Evolutionary conservation across 2,888 invertebrate species (phyloP).

Genomic region (Anthoptus insignis): DNA sequence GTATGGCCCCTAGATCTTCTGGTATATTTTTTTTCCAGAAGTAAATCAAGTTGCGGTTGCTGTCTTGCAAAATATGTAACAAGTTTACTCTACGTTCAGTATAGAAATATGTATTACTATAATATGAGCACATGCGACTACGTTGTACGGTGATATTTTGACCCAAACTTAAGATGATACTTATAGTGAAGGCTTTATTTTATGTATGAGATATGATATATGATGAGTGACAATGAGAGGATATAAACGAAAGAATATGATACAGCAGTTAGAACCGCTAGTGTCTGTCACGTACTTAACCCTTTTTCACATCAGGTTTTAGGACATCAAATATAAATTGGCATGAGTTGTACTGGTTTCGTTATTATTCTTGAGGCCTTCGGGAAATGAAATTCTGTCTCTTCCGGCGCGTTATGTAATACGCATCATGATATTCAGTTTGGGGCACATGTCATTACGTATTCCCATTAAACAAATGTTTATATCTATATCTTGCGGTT

Average conservation of each 20-base stretch:
- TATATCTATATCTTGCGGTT: not conserved
- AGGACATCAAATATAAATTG: constrained; percentile 15
- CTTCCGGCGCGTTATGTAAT: not conserved
- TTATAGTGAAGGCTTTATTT: too few relatives aligned
- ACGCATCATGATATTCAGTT: constrained; percentile 10
- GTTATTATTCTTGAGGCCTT: constrained; percentile 28
- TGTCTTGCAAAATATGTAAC: too few relatives aligned
- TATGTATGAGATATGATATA: not conserved
- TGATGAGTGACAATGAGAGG: not conserved
- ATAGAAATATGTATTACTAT: too few relatives aligned
- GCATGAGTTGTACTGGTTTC: constrained; percentile 19
- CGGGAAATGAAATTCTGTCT: constrained; percentile 40
- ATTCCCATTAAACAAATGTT: constrained; percentile 9
- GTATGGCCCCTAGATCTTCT: too few relatives aligned
- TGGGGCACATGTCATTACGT: constrained; percentile 16
- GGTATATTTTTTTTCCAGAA: too few relatives aligned
- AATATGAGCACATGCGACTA: too few relatives aligned
- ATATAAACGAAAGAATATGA: not conserved
- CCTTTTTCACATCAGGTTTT: constrained; percentile 2
- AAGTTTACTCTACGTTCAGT: too few relatives aligned
- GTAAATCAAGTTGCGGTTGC: too few relatives aligned
- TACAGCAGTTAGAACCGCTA: not conserved
- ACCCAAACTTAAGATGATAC: too few relatives aligned
- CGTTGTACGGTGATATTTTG: too few relatives aligned
- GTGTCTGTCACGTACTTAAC: constrained; percentile 6